phyloP scores from a whole-genome alignment of 2,797 vertebrate species.

The Eutrigla gurnardus region DNA sequence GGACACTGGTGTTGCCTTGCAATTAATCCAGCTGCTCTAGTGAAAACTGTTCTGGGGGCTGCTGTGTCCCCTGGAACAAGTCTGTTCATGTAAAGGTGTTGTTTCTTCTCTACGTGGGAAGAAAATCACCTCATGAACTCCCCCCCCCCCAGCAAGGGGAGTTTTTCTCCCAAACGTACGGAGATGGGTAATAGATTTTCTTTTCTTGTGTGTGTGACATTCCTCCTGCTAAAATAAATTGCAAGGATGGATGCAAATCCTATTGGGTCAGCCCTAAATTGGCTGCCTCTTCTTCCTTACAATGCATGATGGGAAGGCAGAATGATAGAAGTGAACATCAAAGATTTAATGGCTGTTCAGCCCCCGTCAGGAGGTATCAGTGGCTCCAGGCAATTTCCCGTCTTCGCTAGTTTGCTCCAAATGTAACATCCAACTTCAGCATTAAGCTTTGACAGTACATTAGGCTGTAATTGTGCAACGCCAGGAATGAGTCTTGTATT shows the following conservation, averaged over 20 bases:
- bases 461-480: conserved; percentile 26
- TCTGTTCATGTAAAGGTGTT: conserved; percentile 24
- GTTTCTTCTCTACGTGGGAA: conserved; percentile 28
- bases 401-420: conserved; percentile 44
- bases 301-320: conserved; percentile 57
- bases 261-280: conserved; percentile 57
- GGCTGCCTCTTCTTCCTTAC: conserved; percentile 49
- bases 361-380: conserved; percentile 59
- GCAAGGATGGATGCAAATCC: conserved; percentile 64
- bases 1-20: conserved; percentile 3
- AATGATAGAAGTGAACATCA: conserved; percentile 73
- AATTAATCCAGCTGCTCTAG: conserved; percentile 9
- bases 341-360: conserved; percentile 70
- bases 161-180: conserved; percentile 56
- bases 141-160: conserved; percentile 40
- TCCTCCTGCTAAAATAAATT: conserved; percentile 58
- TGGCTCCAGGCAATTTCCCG: conserved; percentile 47
- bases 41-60: neutral
- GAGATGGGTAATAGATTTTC: conserved; percentile 71
- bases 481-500: neutral
- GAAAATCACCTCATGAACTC: conserved; percentile 44
- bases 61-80: conserved; percentile 11
- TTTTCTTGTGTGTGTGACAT: conserved; percentile 41
- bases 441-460: conserved; percentile 42
- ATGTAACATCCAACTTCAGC: conserved; percentile 49